Percentiles rank a stretch among this genome's conserved stretches.
Evolutionary conservation across 2,113 vertebrate genomes (phyloP).

Genomic region (Nycticorax nycticorax): DNA sequence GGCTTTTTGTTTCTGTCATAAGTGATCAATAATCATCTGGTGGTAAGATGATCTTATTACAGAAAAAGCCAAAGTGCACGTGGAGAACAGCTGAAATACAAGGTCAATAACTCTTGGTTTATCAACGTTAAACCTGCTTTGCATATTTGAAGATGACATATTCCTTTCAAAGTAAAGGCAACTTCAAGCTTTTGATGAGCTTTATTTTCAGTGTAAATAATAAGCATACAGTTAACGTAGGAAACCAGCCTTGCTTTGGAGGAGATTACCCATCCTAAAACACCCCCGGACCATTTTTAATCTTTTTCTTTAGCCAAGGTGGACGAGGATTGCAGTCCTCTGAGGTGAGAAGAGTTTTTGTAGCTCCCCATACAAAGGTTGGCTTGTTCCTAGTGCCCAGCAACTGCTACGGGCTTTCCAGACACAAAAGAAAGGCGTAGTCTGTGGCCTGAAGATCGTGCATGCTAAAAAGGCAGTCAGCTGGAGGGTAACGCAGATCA

Average conservation of each 20-base stretch:
- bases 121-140: slow-evolving; percentile 18
- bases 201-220: background rate
- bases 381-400: slow-evolving; percentile 30
- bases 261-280: background rate
- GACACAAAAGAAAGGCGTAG: slow-evolving; percentile 69
- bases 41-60: slow-evolving; percentile 55
- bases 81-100: slow-evolving; percentile 41
- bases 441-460: slow-evolving; percentile 63
- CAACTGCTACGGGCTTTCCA: slow-evolving; percentile 54
- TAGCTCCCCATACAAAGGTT: background rate
- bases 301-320: background rate
- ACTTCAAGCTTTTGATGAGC: slow-evolving; percentile 24
- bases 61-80: slow-evolving; percentile 47
- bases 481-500: slow-evolving; percentile 14
- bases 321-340: background rate
- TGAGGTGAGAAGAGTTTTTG: slow-evolving; percentile 21
- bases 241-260: background rate
- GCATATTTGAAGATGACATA: slow-evolving; percentile 40
- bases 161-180: slow-evolving; percentile 42
- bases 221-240: background rate
- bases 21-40: slow-evolving; percentile 55
- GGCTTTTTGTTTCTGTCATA: slow-evolving; percentile 51
- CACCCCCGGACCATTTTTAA: background rate
- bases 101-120: slow-evolving; percentile 47
- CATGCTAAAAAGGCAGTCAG: slow-evolving; percentile 63